These are phyloP conservation scores for Strigamia maritima DNA, from an alignment of 2,888 invertebrate genomes.

Conservation along the genomic window DNA sequence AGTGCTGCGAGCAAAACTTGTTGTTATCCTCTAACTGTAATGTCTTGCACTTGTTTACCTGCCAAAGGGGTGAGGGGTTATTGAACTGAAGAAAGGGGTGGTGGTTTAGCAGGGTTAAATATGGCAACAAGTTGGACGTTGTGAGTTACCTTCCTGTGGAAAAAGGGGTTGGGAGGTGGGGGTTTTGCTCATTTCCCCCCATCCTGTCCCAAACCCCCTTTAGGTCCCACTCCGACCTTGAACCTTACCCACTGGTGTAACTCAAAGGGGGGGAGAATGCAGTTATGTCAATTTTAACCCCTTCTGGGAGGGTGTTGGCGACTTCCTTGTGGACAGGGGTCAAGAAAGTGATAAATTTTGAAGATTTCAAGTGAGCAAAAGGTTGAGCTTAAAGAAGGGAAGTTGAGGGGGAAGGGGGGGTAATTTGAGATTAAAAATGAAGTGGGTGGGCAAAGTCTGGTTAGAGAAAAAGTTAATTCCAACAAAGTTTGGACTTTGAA, in stretches of 20 bases:
- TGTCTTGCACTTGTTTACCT: background rate
- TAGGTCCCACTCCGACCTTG: conserved; percentile 25
- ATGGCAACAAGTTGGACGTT: conserved; percentile 1
- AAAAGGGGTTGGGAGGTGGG: background rate
- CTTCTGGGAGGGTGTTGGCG: background rate
- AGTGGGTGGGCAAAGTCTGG: conserved; percentile 31
- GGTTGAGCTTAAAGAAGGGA: background rate
- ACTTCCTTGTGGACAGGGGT: conserved; percentile 24
- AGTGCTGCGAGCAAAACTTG: background rate
- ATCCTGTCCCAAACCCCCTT: conserved; percentile 1
- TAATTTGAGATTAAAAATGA: conserved; percentile 25
- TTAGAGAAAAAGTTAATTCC: background rate
- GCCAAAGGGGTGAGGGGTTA: conserved; percentile 19
- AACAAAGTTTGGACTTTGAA: conserved; percentile 28
- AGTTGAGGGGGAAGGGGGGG: background rate
- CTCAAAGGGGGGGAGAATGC: conserved; percentile 13
- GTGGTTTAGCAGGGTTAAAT: background rate
- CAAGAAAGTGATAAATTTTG: conserved; percentile 17
- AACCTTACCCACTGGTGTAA: conserved; percentile 20
- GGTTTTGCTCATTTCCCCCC: conserved; percentile 1
- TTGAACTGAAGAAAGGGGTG: background rate
- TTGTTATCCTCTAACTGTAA: conserved; percentile 8
- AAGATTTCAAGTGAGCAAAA: conserved; percentile 19
- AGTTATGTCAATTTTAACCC: conserved; percentile 31
- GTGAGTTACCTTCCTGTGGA: conserved; percentile 7